Evolutionary conservation across 2,797 vertebrate genomes (phyloP).

Genomic region (Brachyalestes nurse): DNA sequence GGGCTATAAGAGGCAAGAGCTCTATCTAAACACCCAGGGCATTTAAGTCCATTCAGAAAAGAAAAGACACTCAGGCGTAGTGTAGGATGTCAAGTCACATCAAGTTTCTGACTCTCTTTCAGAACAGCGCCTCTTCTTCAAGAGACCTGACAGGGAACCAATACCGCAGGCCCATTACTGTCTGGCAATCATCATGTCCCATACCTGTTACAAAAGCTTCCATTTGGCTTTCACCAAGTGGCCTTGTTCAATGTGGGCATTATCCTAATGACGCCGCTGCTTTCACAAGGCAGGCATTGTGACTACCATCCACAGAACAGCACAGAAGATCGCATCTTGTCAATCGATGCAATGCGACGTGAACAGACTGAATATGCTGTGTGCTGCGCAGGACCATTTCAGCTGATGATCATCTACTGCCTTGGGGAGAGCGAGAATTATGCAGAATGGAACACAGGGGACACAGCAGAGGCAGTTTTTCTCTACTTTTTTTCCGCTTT

Average conservation of each 20-base stretch:
- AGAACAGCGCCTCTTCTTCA: constrained; percentile 42
- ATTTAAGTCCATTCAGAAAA: constrained; percentile 40
- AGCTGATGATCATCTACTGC: constrained; percentile 23
- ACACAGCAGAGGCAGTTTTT: neutral
- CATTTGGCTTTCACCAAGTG: constrained; percentile 43
- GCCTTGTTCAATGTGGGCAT: constrained; percentile 47
- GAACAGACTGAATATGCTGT: constrained; percentile 21
- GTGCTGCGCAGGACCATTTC: constrained; percentile 16
- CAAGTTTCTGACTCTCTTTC: constrained; percentile 43
- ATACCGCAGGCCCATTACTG: constrained; percentile 47
- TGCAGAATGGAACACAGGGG: neutral
- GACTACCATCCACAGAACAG: constrained; percentile 41
- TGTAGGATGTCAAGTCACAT: constrained; percentile 45
- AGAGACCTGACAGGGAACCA: constrained; percentile 38
- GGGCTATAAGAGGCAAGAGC: neutral
- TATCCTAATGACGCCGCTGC: constrained; percentile 51
- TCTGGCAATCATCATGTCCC: constrained; percentile 53
- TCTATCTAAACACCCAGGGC: neutral
- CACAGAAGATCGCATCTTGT: constrained; percentile 28
- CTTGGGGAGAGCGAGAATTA: constrained; percentile 14
- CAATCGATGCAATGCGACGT: constrained; percentile 48
- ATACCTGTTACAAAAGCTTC: constrained; percentile 55
- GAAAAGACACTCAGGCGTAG: constrained; percentile 30
- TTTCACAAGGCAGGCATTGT: constrained; percentile 54
- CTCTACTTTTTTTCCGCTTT: neutral